phyloP scores from a whole-genome alignment of 2,797 vertebrate genomes.

The Sitta carolinensis region DNA sequence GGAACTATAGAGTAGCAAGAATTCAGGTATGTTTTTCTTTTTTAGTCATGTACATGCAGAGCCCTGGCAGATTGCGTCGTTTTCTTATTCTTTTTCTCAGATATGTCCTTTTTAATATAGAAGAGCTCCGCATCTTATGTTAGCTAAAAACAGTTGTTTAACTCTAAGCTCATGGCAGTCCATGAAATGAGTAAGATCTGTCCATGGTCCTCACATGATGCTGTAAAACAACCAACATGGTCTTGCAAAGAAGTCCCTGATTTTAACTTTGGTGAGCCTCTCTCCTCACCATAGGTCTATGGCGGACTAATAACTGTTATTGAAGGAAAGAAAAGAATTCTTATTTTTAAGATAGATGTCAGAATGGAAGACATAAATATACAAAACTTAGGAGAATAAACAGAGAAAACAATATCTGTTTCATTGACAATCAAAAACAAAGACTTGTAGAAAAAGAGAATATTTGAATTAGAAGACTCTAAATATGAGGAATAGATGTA shows the following conservation, averaged over 20 bases:
- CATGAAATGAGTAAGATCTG: conserved; percentile 36
- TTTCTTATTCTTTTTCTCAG: not conserved
- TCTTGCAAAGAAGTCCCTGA: not conserved
- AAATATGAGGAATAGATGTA: not conserved
- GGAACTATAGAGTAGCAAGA: not conserved
- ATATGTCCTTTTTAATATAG: not conserved
- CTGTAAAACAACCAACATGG: not conserved
- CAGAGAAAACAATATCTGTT: not conserved
- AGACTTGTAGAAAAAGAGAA: not conserved
- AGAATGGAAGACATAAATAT: not conserved
- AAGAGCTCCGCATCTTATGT: not conserved
- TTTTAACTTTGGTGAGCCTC: not conserved
- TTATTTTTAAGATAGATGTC: not conserved
- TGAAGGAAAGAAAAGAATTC: not conserved
- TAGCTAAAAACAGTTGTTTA: not conserved
- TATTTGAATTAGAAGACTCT: not conserved
- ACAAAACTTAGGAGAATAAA: not conserved
- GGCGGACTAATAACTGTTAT: not conserved
- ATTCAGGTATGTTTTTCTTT: not conserved
- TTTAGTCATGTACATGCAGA: not conserved
- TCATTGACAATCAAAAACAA: not conserved
- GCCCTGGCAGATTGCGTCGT: not conserved
- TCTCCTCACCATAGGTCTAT: not conserved
- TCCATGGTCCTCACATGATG: conserved; percentile 52
- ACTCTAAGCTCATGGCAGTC: not conserved